Evolutionary conservation across 2,888 invertebrate genomes (phyloP).

Genomic region (Drosophila nr. perissopoda): DNA sequence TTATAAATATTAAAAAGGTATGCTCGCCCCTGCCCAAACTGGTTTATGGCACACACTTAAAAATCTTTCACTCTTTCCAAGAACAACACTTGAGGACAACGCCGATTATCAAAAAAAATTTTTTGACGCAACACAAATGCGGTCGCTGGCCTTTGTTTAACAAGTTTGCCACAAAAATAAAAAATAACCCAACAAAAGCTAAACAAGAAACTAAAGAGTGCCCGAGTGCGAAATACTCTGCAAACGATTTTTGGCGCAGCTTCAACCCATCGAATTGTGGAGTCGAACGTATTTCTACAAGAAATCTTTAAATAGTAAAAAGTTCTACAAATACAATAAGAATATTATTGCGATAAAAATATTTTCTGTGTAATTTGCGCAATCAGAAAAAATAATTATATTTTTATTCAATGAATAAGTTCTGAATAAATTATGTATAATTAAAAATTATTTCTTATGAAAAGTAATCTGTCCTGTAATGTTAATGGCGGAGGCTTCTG

Average conservation of each 20-base stretch:
- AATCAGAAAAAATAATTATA: not conserved
- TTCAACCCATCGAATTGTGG: not conserved
- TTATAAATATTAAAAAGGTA: slow-evolving; percentile 69
- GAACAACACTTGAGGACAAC: slow-evolving; percentile 65
- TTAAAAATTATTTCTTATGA: not conserved
- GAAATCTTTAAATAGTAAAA: not conserved
- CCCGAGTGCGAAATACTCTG: slow-evolving; percentile 19
- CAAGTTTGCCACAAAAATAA: slow-evolving; percentile 70
- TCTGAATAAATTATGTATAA: not conserved
- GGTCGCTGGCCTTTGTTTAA: slow-evolving; percentile 78
- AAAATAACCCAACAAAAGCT: slow-evolving; percentile 3
- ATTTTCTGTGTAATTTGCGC: not conserved
- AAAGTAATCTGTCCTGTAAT: not conserved
- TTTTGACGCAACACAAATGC: slow-evolving; percentile 73
- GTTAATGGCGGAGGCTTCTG: not conserved
- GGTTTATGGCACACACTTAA: slow-evolving; percentile 58
- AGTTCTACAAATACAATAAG: not conserved
- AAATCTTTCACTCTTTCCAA: slow-evolving; percentile 77
- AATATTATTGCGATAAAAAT: not conserved
- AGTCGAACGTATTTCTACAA: not conserved
- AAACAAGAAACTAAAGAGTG: not conserved
- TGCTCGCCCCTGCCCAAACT: slow-evolving; percentile 56
- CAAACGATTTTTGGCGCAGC: not conserved
- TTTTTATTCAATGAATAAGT: not conserved
- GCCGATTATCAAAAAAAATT: slow-evolving; percentile 50